A percentile compares a stretch with the other conserved stretches of the same genome.
phyloP scores from a whole-genome alignment of 1,140 invertebrate species.

The Drosophila ohnishii region DNA sequence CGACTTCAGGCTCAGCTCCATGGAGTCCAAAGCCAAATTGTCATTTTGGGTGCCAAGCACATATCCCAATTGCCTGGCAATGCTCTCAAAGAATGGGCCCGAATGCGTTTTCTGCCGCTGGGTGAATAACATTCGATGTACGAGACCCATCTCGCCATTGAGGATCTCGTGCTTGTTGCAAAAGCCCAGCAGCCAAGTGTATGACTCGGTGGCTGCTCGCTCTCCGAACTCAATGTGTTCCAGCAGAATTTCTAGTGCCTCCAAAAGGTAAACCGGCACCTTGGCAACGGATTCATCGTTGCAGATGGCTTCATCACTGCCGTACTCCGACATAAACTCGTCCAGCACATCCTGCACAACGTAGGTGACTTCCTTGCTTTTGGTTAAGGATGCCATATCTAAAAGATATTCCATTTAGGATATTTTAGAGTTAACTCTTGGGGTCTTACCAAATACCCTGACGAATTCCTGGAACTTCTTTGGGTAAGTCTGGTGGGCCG shows the following conservation, averaged over 20 bases:
- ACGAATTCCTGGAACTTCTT: slow-evolving; percentile 83
- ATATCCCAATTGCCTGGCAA: slow-evolving; percentile 61
- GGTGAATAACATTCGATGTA: slow-evolving; percentile 71
- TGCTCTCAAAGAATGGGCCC: slow-evolving; percentile 69
- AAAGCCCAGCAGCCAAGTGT: slow-evolving; percentile 73
- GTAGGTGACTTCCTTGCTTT: slow-evolving; percentile 45
- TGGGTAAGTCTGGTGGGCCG: slow-evolving; percentile 83
- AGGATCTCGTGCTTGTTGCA: slow-evolving; percentile 61
- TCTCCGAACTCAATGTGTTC: slow-evolving; percentile 63
- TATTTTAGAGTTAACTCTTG: neutral
- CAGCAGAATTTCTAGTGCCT: slow-evolving; percentile 68
- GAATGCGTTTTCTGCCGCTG: slow-evolving; percentile 76
- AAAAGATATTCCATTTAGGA: neutral
- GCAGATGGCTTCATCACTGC: slow-evolving; percentile 33
- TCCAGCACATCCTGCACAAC: slow-evolving; percentile 65
- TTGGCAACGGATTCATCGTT: slow-evolving; percentile 43
- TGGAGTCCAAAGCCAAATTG: slow-evolving; percentile 17
- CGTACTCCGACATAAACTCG: slow-evolving; percentile 63
- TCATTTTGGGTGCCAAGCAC: slow-evolving; percentile 62
- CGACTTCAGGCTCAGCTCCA: slow-evolving; percentile 50
- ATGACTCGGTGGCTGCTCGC: slow-evolving; percentile 60
- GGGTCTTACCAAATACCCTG: slow-evolving; percentile 81
- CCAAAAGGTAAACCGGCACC: slow-evolving; percentile 54
- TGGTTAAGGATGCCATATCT: slow-evolving; percentile 63
- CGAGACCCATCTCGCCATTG: slow-evolving; percentile 52